phyloP scores from a whole-genome alignment of 2,888 invertebrate species.

The Campopleginae sp. region DNA sequence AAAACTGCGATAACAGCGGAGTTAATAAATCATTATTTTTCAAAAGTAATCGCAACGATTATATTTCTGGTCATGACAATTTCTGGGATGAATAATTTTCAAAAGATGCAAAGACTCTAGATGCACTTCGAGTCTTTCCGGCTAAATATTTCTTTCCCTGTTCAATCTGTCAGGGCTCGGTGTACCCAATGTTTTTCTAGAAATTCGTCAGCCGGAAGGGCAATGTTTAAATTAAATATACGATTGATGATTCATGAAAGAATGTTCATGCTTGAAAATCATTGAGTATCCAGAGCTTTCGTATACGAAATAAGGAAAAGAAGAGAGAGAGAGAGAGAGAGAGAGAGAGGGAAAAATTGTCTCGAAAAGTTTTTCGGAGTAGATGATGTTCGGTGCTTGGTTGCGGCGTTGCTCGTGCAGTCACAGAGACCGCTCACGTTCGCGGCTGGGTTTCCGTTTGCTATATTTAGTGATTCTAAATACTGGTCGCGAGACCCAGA shows the following conservation, averaged over 20 bases:
- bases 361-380: constrained; percentile 38
- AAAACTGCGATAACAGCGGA: neutral
- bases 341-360: constrained; percentile 23
- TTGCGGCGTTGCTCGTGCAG: constrained; percentile 51
- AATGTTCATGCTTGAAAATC: neutral
- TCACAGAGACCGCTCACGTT: constrained; percentile 63
- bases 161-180: constrained; percentile 1
- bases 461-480: constrained; percentile 82
- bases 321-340: constrained; percentile 14
- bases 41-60: neutral
- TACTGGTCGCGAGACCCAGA: constrained; percentile 76
- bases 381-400: constrained; percentile 40
- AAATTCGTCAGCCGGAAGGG: neutral
- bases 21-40: neutral
- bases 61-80: neutral
- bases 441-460: constrained; percentile 78
- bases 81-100: constrained; percentile 7
- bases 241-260: neutral
- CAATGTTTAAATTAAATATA: neutral
- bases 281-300: no score
- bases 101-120: neutral
- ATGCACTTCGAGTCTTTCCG: constrained; percentile 16
- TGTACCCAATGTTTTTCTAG: neutral
- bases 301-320: neutral
- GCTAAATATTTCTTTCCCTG: constrained; percentile 14